A percentile compares a stretch with the other conserved stretches of the same genome.
phyloP scores from a whole-genome alignment of 2,888 invertebrate species.

The Morpho helenor region DNA sequence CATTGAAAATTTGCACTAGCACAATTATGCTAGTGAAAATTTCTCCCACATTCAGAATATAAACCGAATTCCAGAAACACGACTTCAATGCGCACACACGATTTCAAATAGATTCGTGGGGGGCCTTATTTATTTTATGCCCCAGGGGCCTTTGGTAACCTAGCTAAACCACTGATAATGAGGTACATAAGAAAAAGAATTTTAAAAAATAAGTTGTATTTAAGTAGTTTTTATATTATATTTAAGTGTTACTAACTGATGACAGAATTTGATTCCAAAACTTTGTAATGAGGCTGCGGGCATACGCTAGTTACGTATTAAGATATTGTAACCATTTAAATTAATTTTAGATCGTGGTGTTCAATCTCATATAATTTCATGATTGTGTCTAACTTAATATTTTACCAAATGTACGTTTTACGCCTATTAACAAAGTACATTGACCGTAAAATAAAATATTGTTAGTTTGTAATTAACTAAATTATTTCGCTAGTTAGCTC shows the following conservation, averaged over 20 bases:
- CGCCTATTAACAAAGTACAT: constrained; percentile 49
- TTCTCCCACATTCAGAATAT: no score
- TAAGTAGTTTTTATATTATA: neutral
- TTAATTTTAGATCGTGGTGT: constrained; percentile 48
- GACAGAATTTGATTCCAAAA: neutral
- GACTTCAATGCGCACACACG: no score
- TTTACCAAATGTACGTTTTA: constrained; percentile 39
- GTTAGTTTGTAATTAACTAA: constrained; percentile 15
- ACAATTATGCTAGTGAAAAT: no score
- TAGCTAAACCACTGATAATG: no score
- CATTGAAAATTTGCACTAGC: no score
- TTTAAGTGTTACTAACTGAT: neutral
- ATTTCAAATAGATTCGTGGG: no score
- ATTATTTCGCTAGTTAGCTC: constrained; percentile 50
- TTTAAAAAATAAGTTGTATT: no score
- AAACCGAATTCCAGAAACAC: no score
- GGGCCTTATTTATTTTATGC: no score
- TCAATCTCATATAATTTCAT: constrained; percentile 58
- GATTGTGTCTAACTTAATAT: constrained; percentile 31
- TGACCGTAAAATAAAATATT: constrained; percentile 2
- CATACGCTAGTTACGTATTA: constrained; percentile 5
- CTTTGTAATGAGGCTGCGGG: neutral
- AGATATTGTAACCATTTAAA: constrained; percentile 14
- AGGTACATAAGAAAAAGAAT: no score
- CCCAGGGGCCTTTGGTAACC: no score